These are phyloP conservation scores for Calameuta pallipes DNA, from an alignment of 2,888 invertebrate genomes.

Conservation along the genomic window DNA sequence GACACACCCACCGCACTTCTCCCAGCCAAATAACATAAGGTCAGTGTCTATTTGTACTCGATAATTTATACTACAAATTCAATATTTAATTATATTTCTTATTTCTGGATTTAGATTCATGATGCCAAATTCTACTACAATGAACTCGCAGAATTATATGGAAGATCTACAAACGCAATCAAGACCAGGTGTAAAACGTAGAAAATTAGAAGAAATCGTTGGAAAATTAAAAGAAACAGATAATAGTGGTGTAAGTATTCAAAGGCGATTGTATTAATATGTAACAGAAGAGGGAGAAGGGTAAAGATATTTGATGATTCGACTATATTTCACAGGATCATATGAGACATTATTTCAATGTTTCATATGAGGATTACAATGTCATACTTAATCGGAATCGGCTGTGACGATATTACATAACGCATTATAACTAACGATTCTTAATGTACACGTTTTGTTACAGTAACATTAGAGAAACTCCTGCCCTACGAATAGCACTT, in stretches of 20 bases:
- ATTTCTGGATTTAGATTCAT: not conserved
- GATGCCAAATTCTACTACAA: constrained; percentile 2
- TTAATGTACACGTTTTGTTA: constrained; percentile 31
- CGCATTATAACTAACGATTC: constrained; percentile 27
- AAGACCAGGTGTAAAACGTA: constrained; percentile 29
- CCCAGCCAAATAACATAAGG: not conserved
- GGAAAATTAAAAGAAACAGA: constrained; percentile 39
- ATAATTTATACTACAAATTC: not conserved
- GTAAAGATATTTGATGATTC: constrained; percentile 25
- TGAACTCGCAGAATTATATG: constrained; percentile 21
- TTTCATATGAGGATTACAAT: constrained; percentile 27
- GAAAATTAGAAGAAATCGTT: constrained; percentile 43
- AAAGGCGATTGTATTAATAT: not conserved
- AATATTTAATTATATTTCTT: not conserved
- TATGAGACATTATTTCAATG: constrained; percentile 36
- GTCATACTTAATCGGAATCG: constrained; percentile 21
- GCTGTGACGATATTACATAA: constrained; percentile 24
- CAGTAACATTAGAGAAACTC: constrained; percentile 35
- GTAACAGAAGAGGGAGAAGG: not conserved
- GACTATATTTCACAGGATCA: constrained; percentile 39
- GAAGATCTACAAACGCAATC: constrained; percentile 21
- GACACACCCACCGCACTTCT: not conserved
- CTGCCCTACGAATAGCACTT: constrained; percentile 29
- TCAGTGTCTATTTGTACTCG: not conserved
- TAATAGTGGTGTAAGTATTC: constrained; percentile 13